Percentiles rank a stretch among this genome's conserved stretches.
These are phyloP conservation scores for Strigamia maritima DNA, from an alignment of 2,888 invertebrate genomes.

Conservation along the genomic window DNA sequence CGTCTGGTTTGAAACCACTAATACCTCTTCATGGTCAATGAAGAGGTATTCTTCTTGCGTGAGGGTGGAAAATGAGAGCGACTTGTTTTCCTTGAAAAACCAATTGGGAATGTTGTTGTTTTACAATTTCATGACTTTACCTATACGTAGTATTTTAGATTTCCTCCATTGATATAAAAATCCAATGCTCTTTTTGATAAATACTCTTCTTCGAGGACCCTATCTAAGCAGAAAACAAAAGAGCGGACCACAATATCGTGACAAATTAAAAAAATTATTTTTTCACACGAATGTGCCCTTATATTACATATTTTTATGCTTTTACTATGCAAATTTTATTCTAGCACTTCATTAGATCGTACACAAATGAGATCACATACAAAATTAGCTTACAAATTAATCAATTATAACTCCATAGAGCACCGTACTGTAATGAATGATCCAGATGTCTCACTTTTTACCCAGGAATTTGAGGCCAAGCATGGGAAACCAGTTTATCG, in stretches of 20 bases:
- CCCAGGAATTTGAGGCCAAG: not conserved
- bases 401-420: not conserved
- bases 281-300: not conserved
- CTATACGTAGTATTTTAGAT: not conserved
- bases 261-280: not conserved
- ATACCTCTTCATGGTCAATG: conserved; percentile 7
- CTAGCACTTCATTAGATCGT: not conserved
- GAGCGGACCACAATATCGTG: not conserved
- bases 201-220: not conserved
- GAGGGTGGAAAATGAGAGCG: not conserved
- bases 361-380: not conserved
- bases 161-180: not conserved
- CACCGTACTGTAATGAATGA: not conserved
- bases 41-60: not conserved
- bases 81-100: conserved; percentile 1
- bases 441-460: conserved; percentile 22
- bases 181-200: not conserved
- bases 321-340: not conserved
- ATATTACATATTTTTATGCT: not conserved
- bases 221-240: not conserved
- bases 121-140: not conserved
- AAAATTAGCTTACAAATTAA: not conserved
- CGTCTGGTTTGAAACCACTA: not conserved
- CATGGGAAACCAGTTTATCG: conserved; percentile 1
- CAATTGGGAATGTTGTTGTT: not conserved